These are phyloP conservation scores for Tadarida brasiliensis DNA, from an alignment of 2,797 vertebrate genomes.

Conservation along the genomic window DNA sequence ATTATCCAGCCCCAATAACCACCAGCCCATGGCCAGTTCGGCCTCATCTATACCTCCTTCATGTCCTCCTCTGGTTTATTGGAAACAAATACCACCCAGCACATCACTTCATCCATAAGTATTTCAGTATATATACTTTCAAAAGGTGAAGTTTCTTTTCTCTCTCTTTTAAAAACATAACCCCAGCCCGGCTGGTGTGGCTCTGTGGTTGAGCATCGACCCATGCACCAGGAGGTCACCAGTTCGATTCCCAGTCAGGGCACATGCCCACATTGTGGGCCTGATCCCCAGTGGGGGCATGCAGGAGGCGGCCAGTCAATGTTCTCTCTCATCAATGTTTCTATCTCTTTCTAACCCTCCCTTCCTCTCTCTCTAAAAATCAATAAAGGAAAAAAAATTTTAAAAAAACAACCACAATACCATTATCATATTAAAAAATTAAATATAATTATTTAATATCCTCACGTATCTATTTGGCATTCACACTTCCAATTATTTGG, in stretches of 20 bases:
- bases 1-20: neutral
- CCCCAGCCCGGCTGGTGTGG: neutral
- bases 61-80: neutral
- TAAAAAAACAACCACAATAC: neutral
- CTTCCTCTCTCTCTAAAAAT: no score
- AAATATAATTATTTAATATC: neutral
- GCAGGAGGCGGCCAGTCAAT: no score
- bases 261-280: no score
- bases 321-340: no score
- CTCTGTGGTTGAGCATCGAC: no score
- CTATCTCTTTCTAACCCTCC: no score
- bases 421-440: neutral
- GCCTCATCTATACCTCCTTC: neutral
- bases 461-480: neutral
- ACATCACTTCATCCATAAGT: neutral
- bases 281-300: no score
- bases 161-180: neutral
- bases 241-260: no score
- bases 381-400: neutral
- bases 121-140: neutral
- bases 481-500: neutral
- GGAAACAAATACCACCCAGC: neutral
- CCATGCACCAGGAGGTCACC: no score
- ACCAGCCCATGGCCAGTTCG: neutral
- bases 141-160: neutral